Base-by-base conservation (phyloP, 1,140 invertebrate species). In the Bombus turneri region DNA sequence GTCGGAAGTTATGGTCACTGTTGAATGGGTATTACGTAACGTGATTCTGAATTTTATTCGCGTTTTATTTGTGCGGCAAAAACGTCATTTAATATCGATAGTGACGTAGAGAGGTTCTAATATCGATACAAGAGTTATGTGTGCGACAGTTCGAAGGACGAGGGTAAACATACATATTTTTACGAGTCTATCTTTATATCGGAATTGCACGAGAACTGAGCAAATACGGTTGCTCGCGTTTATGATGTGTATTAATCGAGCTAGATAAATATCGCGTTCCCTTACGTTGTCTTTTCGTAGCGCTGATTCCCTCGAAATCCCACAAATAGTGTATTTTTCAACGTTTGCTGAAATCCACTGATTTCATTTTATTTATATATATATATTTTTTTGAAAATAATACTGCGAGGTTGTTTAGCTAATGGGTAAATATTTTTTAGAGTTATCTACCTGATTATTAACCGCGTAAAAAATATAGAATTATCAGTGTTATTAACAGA, bases 101-200 rank as follows among this genome's bases (percentile, higher is more conserved):
- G 53, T n/a, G 37, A 13, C 39, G 1, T 31, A n/a, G 1, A 15
- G 25, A 13, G 22, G 77, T 78, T 77, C 43, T 83, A 83, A 83
- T 83, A 83, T 69, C 62, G 74, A 47, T 57, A 53, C 15, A 53
- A 85, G 68, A 87, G 84, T 62, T 62, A 74, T 62, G 59, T 43
- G 76, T 43, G 86, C 37, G 88, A 90, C 87, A 91, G 83, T 88
- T 88, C 53, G 87, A 90, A 90, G 90, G 83, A 83, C 87, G 18
- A 88, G 66, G 73, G 82, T 76, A 93, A 90, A 91, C 83, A 91
- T 90, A 85, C 79, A 90, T 90, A 86, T 87, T 90, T 76, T 86
- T 85, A 43, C 53, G 64, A 77, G 66, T 82, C 57, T 43, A 43
- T 89, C 81, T 78, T 90, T 69, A 81, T 90, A 90, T 81, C 57